Conservation (phyloP, 1,140 invertebrate species). For the Helicorthomorpha holstii region DNA sequence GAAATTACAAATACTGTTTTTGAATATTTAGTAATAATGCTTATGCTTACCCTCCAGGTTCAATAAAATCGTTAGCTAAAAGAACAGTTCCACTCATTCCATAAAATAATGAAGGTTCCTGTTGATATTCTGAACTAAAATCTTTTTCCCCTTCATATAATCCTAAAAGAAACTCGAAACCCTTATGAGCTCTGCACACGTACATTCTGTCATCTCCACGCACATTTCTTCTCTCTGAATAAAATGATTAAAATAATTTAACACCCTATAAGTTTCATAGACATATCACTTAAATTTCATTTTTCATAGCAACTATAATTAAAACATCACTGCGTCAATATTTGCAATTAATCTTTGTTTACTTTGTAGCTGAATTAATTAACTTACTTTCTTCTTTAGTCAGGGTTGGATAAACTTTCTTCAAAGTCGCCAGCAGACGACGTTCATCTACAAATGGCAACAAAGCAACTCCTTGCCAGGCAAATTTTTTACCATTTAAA, state of each 20-base stretch:
- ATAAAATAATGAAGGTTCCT: slow-evolving; percentile 36
- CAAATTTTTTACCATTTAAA: slow-evolving; percentile 97
- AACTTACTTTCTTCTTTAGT: slow-evolving; percentile 55
- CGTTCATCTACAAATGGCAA: slow-evolving; percentile 95
- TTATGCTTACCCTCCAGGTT: slow-evolving; percentile 38
- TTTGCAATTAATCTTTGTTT: neutral
- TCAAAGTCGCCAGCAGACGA: slow-evolving; percentile 69
- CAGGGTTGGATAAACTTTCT: slow-evolving; percentile 56
- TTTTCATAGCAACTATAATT: neutral
- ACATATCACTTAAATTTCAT: neutral
- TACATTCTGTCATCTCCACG: slow-evolving; percentile 66
- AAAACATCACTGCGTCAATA: neutral
- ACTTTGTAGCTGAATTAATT: neutral
- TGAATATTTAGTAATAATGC: neutral
- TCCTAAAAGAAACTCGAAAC: slow-evolving; percentile 47
- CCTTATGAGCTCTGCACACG: slow-evolving; percentile 44
- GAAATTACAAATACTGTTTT: neutral
- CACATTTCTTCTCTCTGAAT: slow-evolving; percentile 33
- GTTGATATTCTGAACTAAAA: slow-evolving; percentile 17
- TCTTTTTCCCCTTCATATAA: slow-evolving; percentile 42
- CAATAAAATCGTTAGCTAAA: slow-evolving; percentile 45
- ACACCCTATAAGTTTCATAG: too few species aligned
- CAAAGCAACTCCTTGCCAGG: slow-evolving; percentile 95
- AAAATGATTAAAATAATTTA: slow-evolving; percentile 5
- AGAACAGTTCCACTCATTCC: slow-evolving; percentile 56